Evolutionary conservation across 1,140 invertebrate genomes (phyloP).

Genomic region (Probaryconus sp.): DNA sequence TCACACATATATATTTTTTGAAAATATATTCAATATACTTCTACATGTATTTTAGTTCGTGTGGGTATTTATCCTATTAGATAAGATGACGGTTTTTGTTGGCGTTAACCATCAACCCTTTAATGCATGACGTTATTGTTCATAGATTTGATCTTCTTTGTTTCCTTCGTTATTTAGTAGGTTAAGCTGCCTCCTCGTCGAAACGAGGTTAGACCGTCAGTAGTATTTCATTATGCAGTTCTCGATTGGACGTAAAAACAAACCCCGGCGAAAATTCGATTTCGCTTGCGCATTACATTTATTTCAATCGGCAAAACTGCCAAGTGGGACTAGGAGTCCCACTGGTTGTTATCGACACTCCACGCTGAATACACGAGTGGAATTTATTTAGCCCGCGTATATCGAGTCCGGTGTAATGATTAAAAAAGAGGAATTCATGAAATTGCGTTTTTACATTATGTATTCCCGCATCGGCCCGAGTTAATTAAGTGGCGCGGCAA

Average conservation of each 20-base stretch:
- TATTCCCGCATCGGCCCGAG: constrained; percentile 7
- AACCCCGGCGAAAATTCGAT: constrained; percentile 36
- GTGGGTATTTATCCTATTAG: too few relatives aligned
- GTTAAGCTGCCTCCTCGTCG: background rate
- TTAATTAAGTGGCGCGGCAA: constrained; percentile 42
- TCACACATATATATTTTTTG: too few relatives aligned
- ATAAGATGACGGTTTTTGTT: too few relatives aligned
- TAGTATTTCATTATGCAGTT: constrained; percentile 26
- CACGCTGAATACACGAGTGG: constrained; percentile 35
- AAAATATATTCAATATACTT: too few relatives aligned
- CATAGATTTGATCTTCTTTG: too few relatives aligned
- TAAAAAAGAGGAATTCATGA: constrained; percentile 35
- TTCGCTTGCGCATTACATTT: constrained; percentile 43
- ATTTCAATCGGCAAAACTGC: constrained; percentile 57
- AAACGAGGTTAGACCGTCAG: constrained; percentile 16
- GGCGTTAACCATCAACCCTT: too few relatives aligned
- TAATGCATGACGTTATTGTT: too few relatives aligned
- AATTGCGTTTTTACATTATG: constrained; percentile 32
- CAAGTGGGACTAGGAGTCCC: constrained; percentile 50
- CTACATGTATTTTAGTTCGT: too few relatives aligned
- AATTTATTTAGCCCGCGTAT: constrained; percentile 47
- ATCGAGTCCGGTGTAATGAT: constrained; percentile 24
- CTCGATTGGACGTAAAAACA: constrained; percentile 32
- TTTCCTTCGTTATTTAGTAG: constrained; percentile 23
- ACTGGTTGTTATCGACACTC: constrained; percentile 56